Evolutionary conservation across 2,797 vertebrate species (phyloP).

Genomic region (Rhynchotus rufescens): DNA sequence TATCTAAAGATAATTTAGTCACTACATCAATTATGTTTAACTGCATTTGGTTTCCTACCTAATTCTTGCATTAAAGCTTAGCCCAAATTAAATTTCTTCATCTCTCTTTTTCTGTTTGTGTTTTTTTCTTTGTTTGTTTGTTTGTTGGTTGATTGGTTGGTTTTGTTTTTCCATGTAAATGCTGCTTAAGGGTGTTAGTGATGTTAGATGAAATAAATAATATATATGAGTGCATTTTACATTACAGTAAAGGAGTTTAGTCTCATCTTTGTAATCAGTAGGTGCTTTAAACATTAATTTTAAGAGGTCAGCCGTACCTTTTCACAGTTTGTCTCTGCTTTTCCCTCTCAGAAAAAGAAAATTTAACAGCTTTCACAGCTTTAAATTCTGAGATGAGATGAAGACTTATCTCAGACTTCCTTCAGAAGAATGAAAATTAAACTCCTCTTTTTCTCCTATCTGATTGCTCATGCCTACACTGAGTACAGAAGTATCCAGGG

Average conservation of each 20-base stretch:
- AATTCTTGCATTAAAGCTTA: not conserved
- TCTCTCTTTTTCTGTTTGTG: not conserved
- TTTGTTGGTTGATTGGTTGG: too few species aligned
- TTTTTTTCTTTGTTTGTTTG: too few species aligned
- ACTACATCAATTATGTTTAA: not conserved
- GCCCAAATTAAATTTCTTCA: too few species aligned
- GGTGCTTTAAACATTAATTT: not conserved
- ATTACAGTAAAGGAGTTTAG: not conserved
- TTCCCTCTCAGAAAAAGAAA: not conserved
- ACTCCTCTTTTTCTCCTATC: not conserved
- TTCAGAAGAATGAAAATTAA: constrained; percentile 20
- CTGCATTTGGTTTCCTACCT: not conserved
- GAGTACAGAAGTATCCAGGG: not conserved
- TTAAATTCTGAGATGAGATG: not conserved
- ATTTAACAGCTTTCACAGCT: not conserved
- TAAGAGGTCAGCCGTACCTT: not conserved
- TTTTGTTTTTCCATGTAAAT: not conserved
- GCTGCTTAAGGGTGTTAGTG: not conserved
- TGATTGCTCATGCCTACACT: not conserved
- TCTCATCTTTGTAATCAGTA: not conserved
- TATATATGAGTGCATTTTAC: not conserved
- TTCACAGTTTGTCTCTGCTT: not conserved
- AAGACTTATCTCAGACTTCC: not conserved
- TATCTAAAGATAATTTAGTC: not conserved
- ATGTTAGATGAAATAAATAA: not conserved